A percentile compares a stretch with the other conserved stretches of the same genome.
Evolutionary conservation across 2,113 vertebrate genomes (phyloP).

Genomic region (mouse (Mus musculus)): GRCm39 chr13:25468001-25468500

Average conservation of each 20-base stretch:
- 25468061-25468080: not conserved
- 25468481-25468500: not conserved
- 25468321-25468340: not conserved
- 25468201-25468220: too few species aligned
- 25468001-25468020: not conserved
- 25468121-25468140: not conserved
- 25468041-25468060: not conserved
- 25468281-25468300: not conserved
- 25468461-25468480: not conserved
- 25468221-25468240: not conserved
- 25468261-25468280: not conserved
- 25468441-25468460: not conserved
- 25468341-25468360: not conserved
- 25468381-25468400: not conserved
- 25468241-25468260: not conserved
- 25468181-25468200: not conserved
- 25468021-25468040: not conserved
- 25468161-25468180: not conserved
- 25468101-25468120: not conserved
- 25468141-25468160: not conserved
- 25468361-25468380: not conserved
- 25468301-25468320: not conserved
- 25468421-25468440: not conserved
- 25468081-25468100: not conserved
- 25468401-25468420: not conserved